phyloP scores from a whole-genome alignment of 2,113 vertebrate genomes.

The Notarius lentiginosus region DNA sequence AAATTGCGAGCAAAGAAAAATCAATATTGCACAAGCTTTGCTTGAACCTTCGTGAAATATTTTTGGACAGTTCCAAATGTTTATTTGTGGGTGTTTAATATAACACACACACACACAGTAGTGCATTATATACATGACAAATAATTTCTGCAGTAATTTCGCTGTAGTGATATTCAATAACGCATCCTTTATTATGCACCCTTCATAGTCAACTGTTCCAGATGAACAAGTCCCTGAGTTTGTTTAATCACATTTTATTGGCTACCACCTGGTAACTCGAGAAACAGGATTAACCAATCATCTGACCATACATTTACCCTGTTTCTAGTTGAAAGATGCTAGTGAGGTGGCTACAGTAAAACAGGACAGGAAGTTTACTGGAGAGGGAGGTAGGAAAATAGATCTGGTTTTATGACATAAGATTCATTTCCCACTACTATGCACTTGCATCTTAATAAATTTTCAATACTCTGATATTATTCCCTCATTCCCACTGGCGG shows the following conservation, averaged over 20 bases:
- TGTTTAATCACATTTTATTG: background rate
- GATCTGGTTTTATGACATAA: background rate
- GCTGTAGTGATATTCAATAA: background rate
- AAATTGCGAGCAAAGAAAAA: background rate
- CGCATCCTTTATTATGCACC: background rate
- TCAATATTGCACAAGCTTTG: slow-evolving; percentile 5
- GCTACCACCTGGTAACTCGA: too few species aligned
- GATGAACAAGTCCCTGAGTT: background rate
- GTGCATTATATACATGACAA: background rate
- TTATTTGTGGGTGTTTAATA: background rate
- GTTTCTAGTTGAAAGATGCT: background rate
- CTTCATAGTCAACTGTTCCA: background rate
- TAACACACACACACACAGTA: background rate
- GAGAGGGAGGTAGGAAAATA: background rate
- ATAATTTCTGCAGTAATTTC: background rate
- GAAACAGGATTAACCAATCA: background rate
- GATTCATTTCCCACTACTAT: background rate
- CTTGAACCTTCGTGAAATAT: background rate
- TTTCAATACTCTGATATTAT: background rate
- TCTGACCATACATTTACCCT: background rate
- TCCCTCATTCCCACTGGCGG: background rate
- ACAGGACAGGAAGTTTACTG: background rate
- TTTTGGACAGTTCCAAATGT: background rate
- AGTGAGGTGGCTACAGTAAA: background rate
- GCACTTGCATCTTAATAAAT: background rate